Evolutionary conservation across 2,113 vertebrate genomes (phyloP).

Genomic region (Sprattus sprattus): DNA sequence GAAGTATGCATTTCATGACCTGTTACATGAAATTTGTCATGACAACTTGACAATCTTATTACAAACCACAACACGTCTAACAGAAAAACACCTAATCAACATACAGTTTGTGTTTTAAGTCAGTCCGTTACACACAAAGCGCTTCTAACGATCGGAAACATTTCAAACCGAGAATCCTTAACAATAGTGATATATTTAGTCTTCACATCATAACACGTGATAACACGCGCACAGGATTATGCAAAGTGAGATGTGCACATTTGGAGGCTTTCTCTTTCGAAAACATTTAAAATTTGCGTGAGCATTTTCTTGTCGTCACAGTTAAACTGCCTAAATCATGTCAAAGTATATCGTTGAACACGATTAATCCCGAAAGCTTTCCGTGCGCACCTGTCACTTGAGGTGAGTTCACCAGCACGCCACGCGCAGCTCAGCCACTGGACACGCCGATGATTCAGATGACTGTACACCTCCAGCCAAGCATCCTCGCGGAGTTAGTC

Average conservation of each 20-base stretch:
- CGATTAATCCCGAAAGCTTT: neutral
- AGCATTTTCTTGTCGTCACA: neutral
- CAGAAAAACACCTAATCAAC: neutral
- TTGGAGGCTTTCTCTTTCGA: neutral
- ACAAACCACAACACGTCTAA: no score
- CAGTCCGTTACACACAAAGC: no score
- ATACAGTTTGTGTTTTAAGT: neutral
- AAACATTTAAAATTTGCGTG: neutral
- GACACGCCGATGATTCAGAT: neutral
- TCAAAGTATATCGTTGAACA: neutral
- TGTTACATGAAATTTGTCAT: neutral
- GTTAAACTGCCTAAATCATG: neutral
- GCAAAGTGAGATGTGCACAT: neutral
- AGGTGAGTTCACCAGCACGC: slow-evolving; percentile 21
- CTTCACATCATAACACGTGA: neutral
- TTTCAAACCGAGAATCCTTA: neutral
- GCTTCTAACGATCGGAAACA: neutral
- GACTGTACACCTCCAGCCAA: neutral
- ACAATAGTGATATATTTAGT: neutral
- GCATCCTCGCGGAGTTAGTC: neutral
- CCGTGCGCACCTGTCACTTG: slow-evolving; percentile 24
- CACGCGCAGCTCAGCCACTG: neutral
- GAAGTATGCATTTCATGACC: neutral
- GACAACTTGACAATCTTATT: no score
- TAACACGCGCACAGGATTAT: neutral